Conservation (phyloP, 35 echinoderm and acorn worm species). For the Lytechinus variegatus region DNA sequence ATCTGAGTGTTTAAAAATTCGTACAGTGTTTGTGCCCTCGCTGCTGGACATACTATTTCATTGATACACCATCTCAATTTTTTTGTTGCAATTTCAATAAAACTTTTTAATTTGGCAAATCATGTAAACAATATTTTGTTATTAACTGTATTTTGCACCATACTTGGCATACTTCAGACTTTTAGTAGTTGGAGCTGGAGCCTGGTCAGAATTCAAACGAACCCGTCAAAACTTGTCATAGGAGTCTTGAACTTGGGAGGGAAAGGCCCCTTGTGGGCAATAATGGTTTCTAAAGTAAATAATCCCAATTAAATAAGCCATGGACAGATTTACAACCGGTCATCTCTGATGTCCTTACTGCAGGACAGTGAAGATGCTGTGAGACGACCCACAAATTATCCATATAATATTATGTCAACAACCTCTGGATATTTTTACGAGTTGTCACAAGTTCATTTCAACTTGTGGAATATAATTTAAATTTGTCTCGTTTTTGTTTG, state of each 20-base stretch:
- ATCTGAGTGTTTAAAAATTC: no score
- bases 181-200: background rate
- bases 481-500: background rate
- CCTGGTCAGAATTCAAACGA: background rate
- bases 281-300: background rate
- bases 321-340: background rate
- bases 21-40: no score
- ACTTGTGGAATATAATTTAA: background rate
- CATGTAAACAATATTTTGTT: background rate
- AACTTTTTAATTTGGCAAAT: no score
- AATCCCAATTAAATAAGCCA: background rate
- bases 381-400: background rate
- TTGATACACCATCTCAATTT: no score
- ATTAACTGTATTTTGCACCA: background rate
- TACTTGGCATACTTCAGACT: background rate
- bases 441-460: background rate
- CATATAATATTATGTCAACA: constrained; percentile 20
- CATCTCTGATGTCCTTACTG: background rate
- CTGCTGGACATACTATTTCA: no score
- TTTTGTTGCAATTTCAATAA: no score
- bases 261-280: background rate
- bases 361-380: background rate
- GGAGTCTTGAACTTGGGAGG: background rate
- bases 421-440: background rate
- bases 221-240: background rate